phyloP scores from a whole-genome alignment of 2,797 vertebrate genomes.

The Crocodylus rhombifer region DNA sequence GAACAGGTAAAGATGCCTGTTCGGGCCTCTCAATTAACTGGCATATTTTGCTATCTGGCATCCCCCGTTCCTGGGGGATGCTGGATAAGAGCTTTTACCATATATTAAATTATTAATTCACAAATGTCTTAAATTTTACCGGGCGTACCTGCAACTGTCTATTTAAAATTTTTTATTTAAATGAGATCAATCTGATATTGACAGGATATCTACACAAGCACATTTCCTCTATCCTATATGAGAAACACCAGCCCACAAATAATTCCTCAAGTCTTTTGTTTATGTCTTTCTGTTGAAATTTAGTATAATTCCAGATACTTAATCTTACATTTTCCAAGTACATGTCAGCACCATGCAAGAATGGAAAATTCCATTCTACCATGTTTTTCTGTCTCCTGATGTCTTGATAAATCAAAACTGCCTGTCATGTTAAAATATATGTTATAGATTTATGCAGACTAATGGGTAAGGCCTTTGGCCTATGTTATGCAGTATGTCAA shows the following conservation, averaged over 20 bases:
- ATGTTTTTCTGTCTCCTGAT: neutral
- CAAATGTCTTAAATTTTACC: neutral
- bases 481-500: neutral
- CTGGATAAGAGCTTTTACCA: too few relatives aligned
- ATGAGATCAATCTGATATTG: too few relatives aligned
- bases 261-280: conserved; percentile 5
- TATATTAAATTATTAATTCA: too few relatives aligned
- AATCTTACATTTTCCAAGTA: neutral
- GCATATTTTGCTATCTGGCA: too few relatives aligned
- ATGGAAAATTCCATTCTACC: neutral
- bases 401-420: neutral
- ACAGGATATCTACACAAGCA: too few relatives aligned
- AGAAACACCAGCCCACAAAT: conserved; percentile 2
- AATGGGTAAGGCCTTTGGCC: neutral
- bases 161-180: conserved; percentile 5
- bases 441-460: neutral
- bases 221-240: conserved; percentile 6
- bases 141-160: neutral
- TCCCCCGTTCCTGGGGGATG: too few relatives aligned
- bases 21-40: too few relatives aligned
- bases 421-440: neutral
- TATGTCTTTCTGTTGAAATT: conserved; percentile 25
- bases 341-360: neutral
- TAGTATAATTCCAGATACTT: neutral
- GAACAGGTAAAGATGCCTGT: too few relatives aligned